Evolutionary conservation across 2,113 vertebrate genomes (phyloP), one percentile per base, ranked within the genome.

Genomic region (Rhodinocichla rosea): DNA sequence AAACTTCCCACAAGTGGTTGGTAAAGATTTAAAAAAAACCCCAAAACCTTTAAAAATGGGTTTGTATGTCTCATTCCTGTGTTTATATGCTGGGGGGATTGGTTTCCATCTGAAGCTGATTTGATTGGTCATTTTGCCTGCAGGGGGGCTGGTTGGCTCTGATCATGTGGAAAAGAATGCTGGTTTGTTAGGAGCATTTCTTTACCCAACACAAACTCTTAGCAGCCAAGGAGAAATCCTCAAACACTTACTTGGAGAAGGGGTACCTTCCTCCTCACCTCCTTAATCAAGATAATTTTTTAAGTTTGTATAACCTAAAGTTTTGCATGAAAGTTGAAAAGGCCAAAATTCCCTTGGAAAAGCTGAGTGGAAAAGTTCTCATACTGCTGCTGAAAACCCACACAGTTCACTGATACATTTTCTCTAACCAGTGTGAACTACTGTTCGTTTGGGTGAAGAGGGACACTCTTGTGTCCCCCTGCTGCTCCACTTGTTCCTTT

Each of bases 51-150:
- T 53, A 57, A 74, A 95, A 94, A 98, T 97, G 97, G 97, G 88
- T 96, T 97, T 98, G 95, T 96, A 78, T 97, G 97, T 97, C 97
- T 98, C 95, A 96, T 97, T 98, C 95, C 96, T 95, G 83, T 93
- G 97, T 98, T 98, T 98, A 97, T 98, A 98, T 98, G 97, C 96
- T 89, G 93, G 83, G 97, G 95, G 96, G 96, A 70, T 87, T 97
- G 97, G 96, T 97, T 97, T 98, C 95, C 63, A 83, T 97, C 96
- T 97, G 97, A 98, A 96, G 98, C 97, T 98, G 98, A 99, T 99
- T 98, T 98, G 98, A 98, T 99, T 99, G 99, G 99, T 99, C 99
- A 98, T 98, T 99, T 98, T 98, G 98, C 98, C 99, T 99, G 98
- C 98, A 98, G 98, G 99, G 98, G 98, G 98, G 98, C 99, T 63